Evolutionary conservation across 2,888 invertebrate species (phyloP), one percentile per base, ranked within the genome.

Genomic region (Hedychridium roseum): DNA sequence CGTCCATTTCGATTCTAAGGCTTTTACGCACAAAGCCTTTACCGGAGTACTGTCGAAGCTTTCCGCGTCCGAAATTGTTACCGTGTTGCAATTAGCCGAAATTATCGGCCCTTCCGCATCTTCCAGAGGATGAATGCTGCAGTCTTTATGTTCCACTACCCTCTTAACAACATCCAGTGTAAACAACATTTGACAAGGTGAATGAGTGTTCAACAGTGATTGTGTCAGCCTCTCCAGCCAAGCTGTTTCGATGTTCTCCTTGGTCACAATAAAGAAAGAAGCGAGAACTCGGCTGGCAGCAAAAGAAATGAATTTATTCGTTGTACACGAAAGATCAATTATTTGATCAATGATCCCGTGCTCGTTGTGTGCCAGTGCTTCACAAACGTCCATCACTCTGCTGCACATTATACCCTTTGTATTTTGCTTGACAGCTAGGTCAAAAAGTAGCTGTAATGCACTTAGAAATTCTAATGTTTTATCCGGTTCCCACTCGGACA

Each of bases 101-200:
- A 71, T 68, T 7, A 65, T 50, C 2, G 70, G 55, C 30, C 60
- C 71, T 1, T 76, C 76, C 0, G 72, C 61, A 18, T 91, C 92
- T 70, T 92, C 92, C 27, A 91, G 74, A 0, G 92, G 90, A 81
- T 92, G 92, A 64, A 72, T 89, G 88, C 18, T 88, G 81, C 73
- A 74, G 78, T 94, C 92, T 70, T 91, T 93, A 89, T 92, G 93
- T 72, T 94, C 93, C 0, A 94, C 90, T 67, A 94, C 90, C 63
- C 91, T 85, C 71, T 91, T 91, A 39, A 94, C 89, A 34, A 94
- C 86, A 73, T 93, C 92, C 64, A 94, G 80, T 56, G 90, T 90
- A 76, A 92, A 92, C 67, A 90, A 87, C 76, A 92, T 90, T 77
- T 91, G 90, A 70, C 86, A 86, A 0, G 80, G 79, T 3, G 79